Evolutionary conservation across 2,797 vertebrate genomes (phyloP).

Genomic region (Petrocephalus sullivani): DNA sequence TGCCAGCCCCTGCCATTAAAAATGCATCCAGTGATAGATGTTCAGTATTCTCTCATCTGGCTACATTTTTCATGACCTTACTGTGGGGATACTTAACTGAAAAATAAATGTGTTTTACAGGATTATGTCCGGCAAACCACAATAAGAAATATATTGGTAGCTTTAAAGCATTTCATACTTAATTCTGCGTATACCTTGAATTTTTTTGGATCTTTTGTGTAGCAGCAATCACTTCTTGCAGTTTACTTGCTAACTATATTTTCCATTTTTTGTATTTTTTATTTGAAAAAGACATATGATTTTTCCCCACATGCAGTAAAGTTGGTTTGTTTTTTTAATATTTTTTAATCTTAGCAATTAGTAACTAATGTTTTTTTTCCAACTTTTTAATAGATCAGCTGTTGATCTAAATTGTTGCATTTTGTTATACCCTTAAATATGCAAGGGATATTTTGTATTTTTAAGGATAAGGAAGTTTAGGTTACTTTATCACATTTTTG

Average conservation of each 20-base stretch:
- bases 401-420: background rate
- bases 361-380: constrained; percentile 10
- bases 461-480: constrained; percentile 8
- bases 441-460: background rate
- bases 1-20: constrained; percentile 45
- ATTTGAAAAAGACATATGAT: constrained; percentile 24
- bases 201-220: constrained; percentile 33
- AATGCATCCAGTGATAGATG: constrained; percentile 46
- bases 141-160: constrained; percentile 24
- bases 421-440: background rate
- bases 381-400: background rate
- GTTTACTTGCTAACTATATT: constrained; percentile 50
- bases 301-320: constrained; percentile 25
- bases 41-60: constrained; percentile 22
- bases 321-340: constrained; percentile 1
- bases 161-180: constrained; percentile 29
- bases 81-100: background rate
- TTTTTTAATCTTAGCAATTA: constrained; percentile 26
- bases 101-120: constrained; percentile 17
- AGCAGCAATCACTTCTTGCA: constrained; percentile 41
- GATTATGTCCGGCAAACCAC: constrained; percentile 17
- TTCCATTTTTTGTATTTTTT: constrained; percentile 48
- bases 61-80: constrained; percentile 11
- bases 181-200: constrained; percentile 32
- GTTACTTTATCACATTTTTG: background rate